A percentile compares a stretch with the other conserved stretches of the same genome.
Conservation (phyloP, 2,888 invertebrate genomes). For the Papilio demoleus region DNA sequence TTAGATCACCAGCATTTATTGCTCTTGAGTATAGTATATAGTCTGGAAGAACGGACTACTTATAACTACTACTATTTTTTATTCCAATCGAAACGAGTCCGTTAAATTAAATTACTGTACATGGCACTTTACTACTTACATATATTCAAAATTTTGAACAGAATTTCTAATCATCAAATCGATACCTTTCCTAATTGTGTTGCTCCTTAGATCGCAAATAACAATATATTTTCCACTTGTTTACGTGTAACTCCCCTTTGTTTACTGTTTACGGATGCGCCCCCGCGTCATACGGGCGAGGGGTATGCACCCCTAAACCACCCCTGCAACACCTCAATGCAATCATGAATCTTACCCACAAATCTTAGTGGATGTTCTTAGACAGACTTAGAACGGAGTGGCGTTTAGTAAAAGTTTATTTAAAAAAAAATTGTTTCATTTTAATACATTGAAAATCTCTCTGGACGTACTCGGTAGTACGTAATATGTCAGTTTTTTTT, state of each 20-base stretch:
- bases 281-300: conserved; percentile 37
- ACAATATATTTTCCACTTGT: conserved; percentile 50
- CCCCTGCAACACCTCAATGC: conserved; percentile 43
- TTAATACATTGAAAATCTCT: too few species aligned
- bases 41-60: too few species aligned
- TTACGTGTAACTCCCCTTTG: conserved; percentile 53
- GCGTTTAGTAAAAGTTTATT: background rate
- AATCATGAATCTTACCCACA: conserved; percentile 40
- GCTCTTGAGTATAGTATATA: too few species aligned
- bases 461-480: too few species aligned
- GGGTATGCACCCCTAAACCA: conserved; percentile 37
- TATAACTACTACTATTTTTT: too few species aligned
- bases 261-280: conserved; percentile 52
- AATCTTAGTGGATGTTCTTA: conserved; percentile 34
- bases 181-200: conserved; percentile 26
- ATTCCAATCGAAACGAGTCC: too few species aligned
- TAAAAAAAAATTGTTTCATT: too few species aligned
- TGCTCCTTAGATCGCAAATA: conserved; percentile 49
- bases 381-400: background rate
- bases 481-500: too few species aligned
- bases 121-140: too few species aligned
- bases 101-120: too few species aligned
- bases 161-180: conserved; percentile 27
- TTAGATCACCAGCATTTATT: too few species aligned
- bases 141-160: too few species aligned